These are phyloP conservation scores for Zaprionus camerounensis DNA, from an alignment of 1,140 invertebrate species.

Conservation along the genomic window DNA sequence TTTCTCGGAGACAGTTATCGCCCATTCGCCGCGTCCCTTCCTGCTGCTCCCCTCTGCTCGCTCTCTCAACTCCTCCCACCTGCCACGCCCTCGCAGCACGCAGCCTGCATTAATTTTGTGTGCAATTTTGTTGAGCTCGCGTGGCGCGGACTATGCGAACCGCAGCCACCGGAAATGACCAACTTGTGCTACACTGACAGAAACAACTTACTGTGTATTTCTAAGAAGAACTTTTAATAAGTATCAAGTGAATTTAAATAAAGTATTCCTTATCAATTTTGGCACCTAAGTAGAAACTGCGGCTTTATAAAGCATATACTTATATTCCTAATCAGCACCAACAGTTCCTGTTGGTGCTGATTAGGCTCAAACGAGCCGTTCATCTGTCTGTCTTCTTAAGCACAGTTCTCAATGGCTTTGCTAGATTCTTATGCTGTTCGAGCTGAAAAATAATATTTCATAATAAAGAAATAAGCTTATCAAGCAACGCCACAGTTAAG, in stretches of 20 bases:
- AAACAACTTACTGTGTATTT: background rate
- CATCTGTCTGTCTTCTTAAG: too few species aligned
- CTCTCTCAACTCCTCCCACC: background rate
- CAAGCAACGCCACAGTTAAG: too few species aligned
- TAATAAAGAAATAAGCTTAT: too few species aligned
- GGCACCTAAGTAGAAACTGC: too few species aligned
- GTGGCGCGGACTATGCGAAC: conserved; percentile 41
- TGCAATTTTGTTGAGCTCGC: conserved; percentile 17
- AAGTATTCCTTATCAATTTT: background rate
- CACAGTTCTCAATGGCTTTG: too few species aligned
- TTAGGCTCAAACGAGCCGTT: too few species aligned
- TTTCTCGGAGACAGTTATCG: background rate
- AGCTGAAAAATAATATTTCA: too few species aligned
- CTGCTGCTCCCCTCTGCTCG: too few species aligned
- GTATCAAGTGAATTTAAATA: background rate
- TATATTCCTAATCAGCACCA: too few species aligned
- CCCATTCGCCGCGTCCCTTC: background rate
- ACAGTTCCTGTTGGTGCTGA: too few species aligned
- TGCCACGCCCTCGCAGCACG: conserved; percentile 24
- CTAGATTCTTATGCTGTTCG: too few species aligned
- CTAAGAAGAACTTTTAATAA: background rate
- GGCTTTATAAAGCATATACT: too few species aligned
- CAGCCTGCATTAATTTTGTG: conserved; percentile 70
- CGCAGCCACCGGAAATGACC: conserved; percentile 74
- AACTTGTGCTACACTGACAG: conserved; percentile 44